Evolutionary conservation across 2,797 vertebrate species (phyloP).

Genomic region (Eulemur coronatus): DNA sequence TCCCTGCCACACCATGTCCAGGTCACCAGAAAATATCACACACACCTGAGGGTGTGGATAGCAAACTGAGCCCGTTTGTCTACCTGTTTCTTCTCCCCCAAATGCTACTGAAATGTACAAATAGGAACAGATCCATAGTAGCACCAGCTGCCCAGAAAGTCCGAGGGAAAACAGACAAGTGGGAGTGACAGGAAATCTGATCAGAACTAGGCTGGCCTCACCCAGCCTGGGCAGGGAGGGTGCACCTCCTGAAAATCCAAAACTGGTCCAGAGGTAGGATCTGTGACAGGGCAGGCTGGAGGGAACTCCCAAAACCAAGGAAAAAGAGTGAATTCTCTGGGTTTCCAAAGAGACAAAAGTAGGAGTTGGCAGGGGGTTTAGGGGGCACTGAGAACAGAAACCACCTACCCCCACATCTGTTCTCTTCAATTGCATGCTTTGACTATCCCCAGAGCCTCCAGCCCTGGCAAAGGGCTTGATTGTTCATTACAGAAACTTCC

Average conservation of each 20-base stretch:
- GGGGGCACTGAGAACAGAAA: not conserved
- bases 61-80: not conserved
- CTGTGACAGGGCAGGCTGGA: not conserved
- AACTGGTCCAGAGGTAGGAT: not conserved
- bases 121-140: not conserved
- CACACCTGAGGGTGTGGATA: not conserved
- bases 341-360: not conserved
- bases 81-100: not conserved
- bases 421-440: not conserved
- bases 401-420: not conserved
- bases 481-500: not conserved
- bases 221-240: not conserved
- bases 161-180: not conserved
- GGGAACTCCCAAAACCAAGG: not conserved
- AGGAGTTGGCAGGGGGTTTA: not conserved
- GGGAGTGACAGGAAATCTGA: not conserved
- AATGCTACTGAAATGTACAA: not conserved
- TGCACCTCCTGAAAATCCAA: not conserved
- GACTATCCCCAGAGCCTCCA: not conserved
- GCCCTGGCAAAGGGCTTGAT: not conserved
- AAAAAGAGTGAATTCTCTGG: not conserved
- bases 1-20: accelerated
- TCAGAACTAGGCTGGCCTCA: not conserved
- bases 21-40: not conserved
- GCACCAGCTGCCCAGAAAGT: not conserved